A percentile compares a stretch with the other conserved stretches of the same genome.
phyloP scores from a whole-genome alignment of 1,140 invertebrate species.

The Ceratitis capitata region DNA sequence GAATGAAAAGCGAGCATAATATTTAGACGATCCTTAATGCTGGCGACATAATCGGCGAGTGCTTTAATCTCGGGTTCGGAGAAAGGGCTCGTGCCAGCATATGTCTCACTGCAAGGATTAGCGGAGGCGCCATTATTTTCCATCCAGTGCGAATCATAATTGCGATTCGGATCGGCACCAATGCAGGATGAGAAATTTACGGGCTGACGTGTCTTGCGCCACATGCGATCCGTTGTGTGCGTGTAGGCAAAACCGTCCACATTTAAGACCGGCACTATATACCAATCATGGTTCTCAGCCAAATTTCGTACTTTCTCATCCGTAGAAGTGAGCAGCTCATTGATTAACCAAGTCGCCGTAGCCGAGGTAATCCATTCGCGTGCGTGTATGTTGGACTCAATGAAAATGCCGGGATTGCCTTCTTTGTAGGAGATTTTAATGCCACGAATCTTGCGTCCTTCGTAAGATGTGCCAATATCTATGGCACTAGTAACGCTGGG shows the following conservation, averaged over 20 bases:
- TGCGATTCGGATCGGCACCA: constrained; percentile 76
- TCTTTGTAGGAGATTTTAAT: constrained; percentile 71
- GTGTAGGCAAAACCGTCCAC: constrained; percentile 79
- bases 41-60: constrained; percentile 69
- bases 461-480: constrained; percentile 66
- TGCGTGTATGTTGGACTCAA: constrained; percentile 69
- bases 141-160: constrained; percentile 75
- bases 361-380: constrained; percentile 71
- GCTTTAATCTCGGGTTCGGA: constrained; percentile 80
- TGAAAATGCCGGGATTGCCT: constrained; percentile 67
- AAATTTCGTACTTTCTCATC: constrained; percentile 58
- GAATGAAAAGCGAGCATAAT: constrained; percentile 70
- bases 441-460: constrained; percentile 71
- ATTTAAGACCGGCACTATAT: constrained; percentile 76
- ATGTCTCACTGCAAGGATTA: constrained; percentile 73
- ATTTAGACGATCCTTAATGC: constrained; percentile 65
- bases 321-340: constrained; percentile 64
- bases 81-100: constrained; percentile 76
- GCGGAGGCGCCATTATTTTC: constrained; percentile 60
- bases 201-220: constrained; percentile 67
- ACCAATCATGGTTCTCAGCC: constrained; percentile 70
- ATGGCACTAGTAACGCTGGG: constrained; percentile 50
- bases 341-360: constrained; percentile 68
- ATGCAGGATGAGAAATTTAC: constrained; percentile 64
- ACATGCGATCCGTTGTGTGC: constrained; percentile 66